Percentiles rank a stretch among this genome's conserved stretches.
Evolutionary conservation across 1,140 invertebrate genomes (phyloP).

Genomic region (Cataglyphis hispanica): DNA sequence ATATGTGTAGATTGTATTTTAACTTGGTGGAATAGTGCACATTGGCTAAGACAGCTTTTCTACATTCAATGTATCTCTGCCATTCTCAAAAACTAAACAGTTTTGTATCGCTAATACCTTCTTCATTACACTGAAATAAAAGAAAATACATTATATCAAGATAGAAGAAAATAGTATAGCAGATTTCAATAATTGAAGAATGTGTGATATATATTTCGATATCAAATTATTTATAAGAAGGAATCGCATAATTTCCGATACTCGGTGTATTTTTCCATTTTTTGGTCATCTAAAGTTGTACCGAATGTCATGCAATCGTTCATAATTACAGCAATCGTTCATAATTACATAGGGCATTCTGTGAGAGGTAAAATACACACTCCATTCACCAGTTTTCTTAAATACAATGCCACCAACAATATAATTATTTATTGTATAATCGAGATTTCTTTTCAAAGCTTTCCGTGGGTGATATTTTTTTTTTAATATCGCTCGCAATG

Average conservation of each 20-base stretch:
- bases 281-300: slow-evolving; percentile 54
- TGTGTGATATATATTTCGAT: background rate
- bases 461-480: slow-evolving; percentile 2
- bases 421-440: slow-evolving; percentile 52
- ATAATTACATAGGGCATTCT: slow-evolving; percentile 77
- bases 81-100: slow-evolving; percentile 89
- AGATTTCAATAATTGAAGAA: too few species aligned
- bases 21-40: slow-evolving; percentile 87
- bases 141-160: slow-evolving; percentile 11
- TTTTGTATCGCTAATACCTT: slow-evolving; percentile 75
- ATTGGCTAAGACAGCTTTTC: slow-evolving; percentile 86
- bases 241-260: slow-evolving; percentile 15
- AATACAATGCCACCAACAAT: slow-evolving; percentile 71
- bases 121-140: slow-evolving; percentile 76
- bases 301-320: slow-evolving; percentile 71
- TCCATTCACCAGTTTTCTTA: slow-evolving; percentile 67
- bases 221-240: slow-evolving; percentile 36
- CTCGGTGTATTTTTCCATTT: slow-evolving; percentile 38
- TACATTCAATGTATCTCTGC: slow-evolving; percentile 88
- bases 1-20: slow-evolving; percentile 75
- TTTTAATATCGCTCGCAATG: slow-evolving; percentile 64
- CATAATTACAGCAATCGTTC: slow-evolving; percentile 72
- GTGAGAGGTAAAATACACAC: slow-evolving; percentile 65
- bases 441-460: slow-evolving; percentile 63
- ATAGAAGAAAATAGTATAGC: background rate